Conservation (phyloP, 2,888 invertebrate species). For the Drosophila macrothrix region DNA sequence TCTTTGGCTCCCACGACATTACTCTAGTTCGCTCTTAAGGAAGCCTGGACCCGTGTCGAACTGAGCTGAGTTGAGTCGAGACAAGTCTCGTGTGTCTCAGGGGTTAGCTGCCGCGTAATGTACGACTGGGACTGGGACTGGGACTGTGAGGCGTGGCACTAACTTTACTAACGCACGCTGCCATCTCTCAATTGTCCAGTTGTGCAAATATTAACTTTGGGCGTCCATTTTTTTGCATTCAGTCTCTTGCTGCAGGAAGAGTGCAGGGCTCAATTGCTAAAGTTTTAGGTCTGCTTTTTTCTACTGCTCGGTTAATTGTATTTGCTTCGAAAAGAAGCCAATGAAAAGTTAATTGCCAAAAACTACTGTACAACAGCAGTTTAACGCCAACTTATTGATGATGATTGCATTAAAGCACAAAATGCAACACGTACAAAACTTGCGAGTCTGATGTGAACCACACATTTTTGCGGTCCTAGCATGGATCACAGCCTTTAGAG, state of each 20-base stretch:
- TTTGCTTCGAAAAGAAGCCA: conserved; percentile 53
- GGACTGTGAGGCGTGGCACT: conserved; percentile 14
- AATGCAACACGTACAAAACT: conserved; percentile 15
- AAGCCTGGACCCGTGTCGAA: conserved; percentile 30
- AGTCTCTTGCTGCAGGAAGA: conserved; percentile 26
- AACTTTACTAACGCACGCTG: conserved; percentile 21
- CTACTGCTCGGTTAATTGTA: conserved; percentile 55
- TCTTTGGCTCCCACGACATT: conserved; percentile 79
- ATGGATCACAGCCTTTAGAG: conserved; percentile 6
- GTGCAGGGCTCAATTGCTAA: conserved; percentile 45
- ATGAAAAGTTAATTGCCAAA: conserved; percentile 67
- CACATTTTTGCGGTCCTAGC: conserved; percentile 18
- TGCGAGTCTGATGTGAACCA: conserved; percentile 11
- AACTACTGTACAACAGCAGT: conserved; percentile 28
- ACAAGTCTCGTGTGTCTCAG: conserved; percentile 46
- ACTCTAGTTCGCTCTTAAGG: conserved; percentile 70
- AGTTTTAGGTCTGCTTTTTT: conserved; percentile 27
- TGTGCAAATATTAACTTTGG: conserved; percentile 77
- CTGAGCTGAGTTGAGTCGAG: conserved; percentile 30
- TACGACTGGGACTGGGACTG: conserved; percentile 44
- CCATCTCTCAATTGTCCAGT: conserved; percentile 74
- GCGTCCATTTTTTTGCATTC: conserved; percentile 55
- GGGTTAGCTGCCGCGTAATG: conserved; percentile 56
- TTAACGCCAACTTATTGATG: conserved; percentile 42
- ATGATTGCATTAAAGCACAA: conserved; percentile 54